These are phyloP conservation scores for Ictalurus punctatus DNA, from an alignment of 2,113 vertebrate genomes.

Conservation along the genomic window DNA sequence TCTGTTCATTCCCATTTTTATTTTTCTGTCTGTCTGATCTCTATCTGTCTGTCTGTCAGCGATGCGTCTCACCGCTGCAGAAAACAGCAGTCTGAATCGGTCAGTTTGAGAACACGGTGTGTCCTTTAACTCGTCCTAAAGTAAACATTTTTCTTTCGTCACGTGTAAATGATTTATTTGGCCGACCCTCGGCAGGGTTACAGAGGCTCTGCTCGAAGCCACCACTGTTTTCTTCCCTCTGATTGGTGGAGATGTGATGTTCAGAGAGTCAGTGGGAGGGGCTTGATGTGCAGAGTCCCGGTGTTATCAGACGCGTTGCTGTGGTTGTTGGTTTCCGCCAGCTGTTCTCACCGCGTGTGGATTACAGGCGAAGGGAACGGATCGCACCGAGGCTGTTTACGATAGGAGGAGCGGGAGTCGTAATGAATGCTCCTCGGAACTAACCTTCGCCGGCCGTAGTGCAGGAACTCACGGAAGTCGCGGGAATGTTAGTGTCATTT, in stretches of 20 bases:
- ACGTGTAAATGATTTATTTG: constrained; percentile 38
- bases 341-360: neutral
- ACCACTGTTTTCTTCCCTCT: neutral
- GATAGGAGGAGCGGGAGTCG: neutral
- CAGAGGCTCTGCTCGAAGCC: constrained; percentile 2
- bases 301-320: constrained; percentile 5
- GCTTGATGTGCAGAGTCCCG: neutral
- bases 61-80: neutral
- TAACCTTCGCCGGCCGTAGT: neutral
- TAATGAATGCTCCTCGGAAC: neutral
- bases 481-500: neutral
- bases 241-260: constrained; percentile 37
- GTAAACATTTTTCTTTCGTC: neutral
- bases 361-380: neutral
- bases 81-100: neutral
- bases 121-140: constrained; percentile 3
- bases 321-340: neutral
- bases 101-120: neutral
- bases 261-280: constrained; percentile 28
- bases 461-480: neutral
- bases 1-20: neutral
- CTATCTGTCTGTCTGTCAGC: neutral
- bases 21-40: neutral
- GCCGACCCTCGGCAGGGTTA: constrained; percentile 3
- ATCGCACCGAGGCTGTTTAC: neutral